Conservation (phyloP, 1,140 invertebrate species). For the Homarus americanus region DNA sequence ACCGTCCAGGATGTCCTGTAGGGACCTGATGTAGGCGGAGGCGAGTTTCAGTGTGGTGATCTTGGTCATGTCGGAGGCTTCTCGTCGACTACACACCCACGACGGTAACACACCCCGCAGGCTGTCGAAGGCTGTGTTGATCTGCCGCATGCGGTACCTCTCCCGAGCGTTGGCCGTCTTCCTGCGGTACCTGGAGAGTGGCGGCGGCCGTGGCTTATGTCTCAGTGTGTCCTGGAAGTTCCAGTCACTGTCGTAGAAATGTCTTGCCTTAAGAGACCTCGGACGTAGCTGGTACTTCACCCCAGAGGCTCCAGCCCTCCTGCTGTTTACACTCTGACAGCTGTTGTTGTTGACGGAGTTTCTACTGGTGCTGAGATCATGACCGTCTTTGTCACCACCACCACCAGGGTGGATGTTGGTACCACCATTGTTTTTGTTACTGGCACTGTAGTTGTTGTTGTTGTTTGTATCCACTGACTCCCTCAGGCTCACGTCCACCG, state of each 20-base stretch:
- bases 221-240: not conserved
- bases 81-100: constrained; percentile 24
- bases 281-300: constrained; percentile 19
- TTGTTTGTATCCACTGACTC: not conserved
- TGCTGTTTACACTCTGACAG: not conserved
- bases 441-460: not conserved
- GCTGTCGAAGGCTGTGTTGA: constrained; percentile 24
- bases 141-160: constrained; percentile 34
- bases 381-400: no score
- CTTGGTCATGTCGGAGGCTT: constrained; percentile 17
- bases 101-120: constrained; percentile 29
- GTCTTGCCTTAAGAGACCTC: constrained; percentile 1
- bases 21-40: constrained; percentile 31
- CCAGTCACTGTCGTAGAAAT: constrained; percentile 13
- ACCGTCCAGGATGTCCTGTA: constrained; percentile 25
- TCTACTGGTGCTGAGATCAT: constrained; percentile 2
- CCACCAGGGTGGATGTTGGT: not conserved
- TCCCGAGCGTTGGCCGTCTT: constrained; percentile 24
- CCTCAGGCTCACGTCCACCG: not conserved
- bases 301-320: not conserved
- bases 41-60: constrained; percentile 21
- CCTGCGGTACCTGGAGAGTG: constrained; percentile 26
- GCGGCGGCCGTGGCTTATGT: constrained; percentile 13
- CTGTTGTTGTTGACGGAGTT: not conserved
- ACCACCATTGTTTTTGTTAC: not conserved